Conservation (phyloP, 2,797 vertebrate genomes). For the Pantherophis alleghaniensis region DNA sequence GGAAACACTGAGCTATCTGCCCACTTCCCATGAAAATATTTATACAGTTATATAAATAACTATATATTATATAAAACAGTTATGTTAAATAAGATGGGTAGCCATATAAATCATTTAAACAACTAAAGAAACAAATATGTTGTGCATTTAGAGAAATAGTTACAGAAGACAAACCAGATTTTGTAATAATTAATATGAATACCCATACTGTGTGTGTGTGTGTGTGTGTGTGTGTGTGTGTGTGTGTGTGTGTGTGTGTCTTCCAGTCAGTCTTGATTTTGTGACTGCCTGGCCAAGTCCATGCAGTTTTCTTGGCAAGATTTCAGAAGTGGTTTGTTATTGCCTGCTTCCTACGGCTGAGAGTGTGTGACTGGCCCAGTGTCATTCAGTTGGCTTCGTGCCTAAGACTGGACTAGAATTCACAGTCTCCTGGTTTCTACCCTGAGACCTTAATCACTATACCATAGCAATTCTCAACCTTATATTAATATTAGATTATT, state of each 20-base stretch:
- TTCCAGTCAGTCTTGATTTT: not conserved
- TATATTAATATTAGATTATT: slow-evolving; percentile 13
- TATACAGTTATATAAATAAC: not conserved
- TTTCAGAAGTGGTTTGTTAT: not conserved
- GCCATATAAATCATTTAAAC: not conserved
- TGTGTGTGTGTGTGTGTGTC: no score
- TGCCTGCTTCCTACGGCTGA: not conserved
- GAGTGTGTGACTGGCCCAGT: not conserved
- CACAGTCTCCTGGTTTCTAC: not conserved
- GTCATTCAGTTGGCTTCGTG: not conserved
- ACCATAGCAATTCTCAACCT: not conserved
- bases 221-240: no score
- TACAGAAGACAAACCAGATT: not conserved
- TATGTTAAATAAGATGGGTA: not conserved
- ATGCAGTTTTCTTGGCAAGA: not conserved
- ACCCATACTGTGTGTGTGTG: not conserved
- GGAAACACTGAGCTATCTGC: not conserved
- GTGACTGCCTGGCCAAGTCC: not conserved
- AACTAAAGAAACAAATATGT: not conserved
- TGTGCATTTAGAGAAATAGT: slow-evolving; percentile 12
- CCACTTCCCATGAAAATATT: not conserved
- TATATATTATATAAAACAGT: not conserved
- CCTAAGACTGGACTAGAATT: not conserved
- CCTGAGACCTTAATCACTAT: not conserved
- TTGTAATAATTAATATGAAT: not conserved